Evolutionary conservation across 2,888 invertebrate genomes (phyloP).

Genomic region (Rambutsinella grinnellia): DNA sequence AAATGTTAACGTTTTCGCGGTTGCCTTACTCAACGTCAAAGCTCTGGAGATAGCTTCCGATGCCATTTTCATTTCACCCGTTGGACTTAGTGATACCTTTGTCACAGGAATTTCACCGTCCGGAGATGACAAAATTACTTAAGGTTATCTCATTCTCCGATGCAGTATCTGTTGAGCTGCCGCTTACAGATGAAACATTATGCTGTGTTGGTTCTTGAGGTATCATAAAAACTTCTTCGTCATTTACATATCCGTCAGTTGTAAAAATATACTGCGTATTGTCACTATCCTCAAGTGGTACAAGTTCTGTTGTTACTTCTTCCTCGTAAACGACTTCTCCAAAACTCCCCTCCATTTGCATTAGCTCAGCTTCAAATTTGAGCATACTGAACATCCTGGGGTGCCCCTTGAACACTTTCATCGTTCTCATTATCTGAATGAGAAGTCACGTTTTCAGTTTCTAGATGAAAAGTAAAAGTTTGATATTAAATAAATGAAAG

Average conservation of each 20-base stretch:
- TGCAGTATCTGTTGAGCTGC: constrained; percentile 53
- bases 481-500: background rate
- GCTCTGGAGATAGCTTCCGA: constrained; percentile 44
- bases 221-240: constrained; percentile 1
- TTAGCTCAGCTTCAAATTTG: constrained; percentile 56
- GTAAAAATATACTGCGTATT: constrained; percentile 31
- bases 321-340: constrained; percentile 56
- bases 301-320: constrained; percentile 51
- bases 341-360: constrained; percentile 52
- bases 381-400: constrained; percentile 43
- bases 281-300: constrained; percentile 29
- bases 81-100: constrained; percentile 27
- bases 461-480: too few relatives aligned
- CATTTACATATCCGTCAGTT: constrained; percentile 11
- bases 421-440: too few relatives aligned
- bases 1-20: constrained; percentile 37
- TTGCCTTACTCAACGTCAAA: constrained; percentile 26
- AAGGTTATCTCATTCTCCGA: constrained; percentile 47
- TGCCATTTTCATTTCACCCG: constrained; percentile 33
- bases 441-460: too few relatives aligned
- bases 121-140: constrained; percentile 25
- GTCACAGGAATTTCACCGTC: constrained; percentile 11
- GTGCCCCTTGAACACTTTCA: background rate
- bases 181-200: constrained; percentile 31
- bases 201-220: constrained; percentile 21